Evolutionary conservation across 2,888 invertebrate genomes (phyloP), one percentile per base, ranked within the genome.

Genomic region (Campoletis raptor): DNA sequence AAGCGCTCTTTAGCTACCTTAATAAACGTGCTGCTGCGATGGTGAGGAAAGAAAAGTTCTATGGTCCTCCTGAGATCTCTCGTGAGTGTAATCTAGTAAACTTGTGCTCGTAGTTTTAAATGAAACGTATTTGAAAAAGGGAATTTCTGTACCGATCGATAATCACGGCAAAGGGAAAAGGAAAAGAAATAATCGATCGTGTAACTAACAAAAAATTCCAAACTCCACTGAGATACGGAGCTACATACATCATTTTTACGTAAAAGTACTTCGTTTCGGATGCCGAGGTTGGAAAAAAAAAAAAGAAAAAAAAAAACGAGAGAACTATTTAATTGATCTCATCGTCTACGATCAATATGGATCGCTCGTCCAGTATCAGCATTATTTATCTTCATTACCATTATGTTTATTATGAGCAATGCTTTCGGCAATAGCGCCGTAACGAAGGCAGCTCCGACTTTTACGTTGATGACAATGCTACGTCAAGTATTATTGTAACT

Each of bases 401-500:
- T 36, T 48, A 57, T 21, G 36, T 80, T 42, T 37, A 40, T 54
- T 21, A 37, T 45, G 61, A 69, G 61, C 61, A 30, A 40, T 66
- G 69, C 24, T 42, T 30, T 70, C 61, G 30, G 64, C 66, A 66
- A 77, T 85, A 74, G 81, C 83, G 83, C 85, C 85, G 40, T 76
- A 85, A 90, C 77, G 79, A 83, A 86, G 74, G 37, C 80, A 72
- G 85, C 80, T 74, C 85, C 88, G 88, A 81, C 87, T 77, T 91
- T 92, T 89, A 88, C 85, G 89, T 91, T 90, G 89, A 88, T 89
- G 86, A 89, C 85, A 84, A 89, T 87, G 90, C 89, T 93, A 91
- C 91, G 91, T 90, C 91, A 90, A 91, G 90, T 90, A 91, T 92
- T 91, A 90, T 91, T 91, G 90, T 89, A 91, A 91, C 88, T 89